Base-by-base conservation (phyloP, 2,797 vertebrate genomes). In the Vespertilio murinus region DNA sequence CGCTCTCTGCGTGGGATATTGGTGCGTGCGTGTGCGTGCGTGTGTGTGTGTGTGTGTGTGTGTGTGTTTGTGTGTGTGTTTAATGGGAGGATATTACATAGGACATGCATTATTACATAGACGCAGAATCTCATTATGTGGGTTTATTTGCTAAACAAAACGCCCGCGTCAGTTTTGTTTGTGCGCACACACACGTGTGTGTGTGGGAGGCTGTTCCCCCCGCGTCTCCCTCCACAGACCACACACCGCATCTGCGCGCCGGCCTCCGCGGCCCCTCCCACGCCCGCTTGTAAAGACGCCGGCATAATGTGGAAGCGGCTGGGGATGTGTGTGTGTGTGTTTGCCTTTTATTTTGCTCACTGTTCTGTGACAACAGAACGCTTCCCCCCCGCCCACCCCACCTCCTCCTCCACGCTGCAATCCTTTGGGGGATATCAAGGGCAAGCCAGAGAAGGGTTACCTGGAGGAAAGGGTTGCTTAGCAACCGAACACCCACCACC, bases 391-490 rank as follows among this genome's bases (percentile, higher is more conserved):
- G 2, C 10, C 2, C 42, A 1, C 42, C 42, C 2, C 96, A 96
- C 97, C 97, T 95, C 97, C 97, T 96, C 95, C 95, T 96, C 93
- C 97, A 85, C 96, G 93, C 83, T 86, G 91, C 97, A 92, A 94
- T 97, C 98, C 98, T 98, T 97, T 97, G 98, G 98, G 98, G 98
- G 97, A 98, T 98, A 98, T 97, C 98, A 98, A 98, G 98, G 98
- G 98, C 98, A 98, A 98, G 97, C 97, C 97, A 98, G 98, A 98
- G 98, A 98, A 98, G 98, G 98, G 98, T 98, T 98, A 98, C 98
- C 98, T 98, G 98, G 98, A 98, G 98, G 97, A 98, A 98, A 98
- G 97, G 97, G 98, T 98, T 98, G 98, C 98, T 98, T 98, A 92
- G 98, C 98, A 98, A 98, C 98, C 74, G 56, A 97, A 96, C 98